Evolutionary conservation across 2,113 vertebrate species (phyloP).

Genomic region (Notarius lentiginosus): DNA sequence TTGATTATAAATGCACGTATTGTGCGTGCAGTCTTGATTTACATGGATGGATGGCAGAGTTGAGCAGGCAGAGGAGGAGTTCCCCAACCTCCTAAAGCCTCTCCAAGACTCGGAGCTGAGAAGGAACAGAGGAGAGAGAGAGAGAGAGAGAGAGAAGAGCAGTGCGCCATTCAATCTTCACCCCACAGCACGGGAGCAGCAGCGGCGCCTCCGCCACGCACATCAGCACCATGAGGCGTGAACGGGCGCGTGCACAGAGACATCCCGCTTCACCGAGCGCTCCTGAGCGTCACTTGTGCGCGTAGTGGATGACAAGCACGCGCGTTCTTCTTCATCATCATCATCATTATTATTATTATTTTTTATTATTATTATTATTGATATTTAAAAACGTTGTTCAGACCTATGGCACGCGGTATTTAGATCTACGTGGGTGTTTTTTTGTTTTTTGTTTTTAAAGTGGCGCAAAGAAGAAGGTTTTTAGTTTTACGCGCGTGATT

Average conservation of each 20-base stretch:
- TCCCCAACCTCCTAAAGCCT: slow-evolving; percentile 1
- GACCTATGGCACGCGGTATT: not conserved
- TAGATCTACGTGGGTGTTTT: not conserved
- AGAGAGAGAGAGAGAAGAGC: no score
- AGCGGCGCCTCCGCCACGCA: slow-evolving; percentile 27
- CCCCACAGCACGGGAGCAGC: slow-evolving; percentile 1
- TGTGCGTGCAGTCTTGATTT: slow-evolving; percentile 8
- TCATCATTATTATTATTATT: not conserved
- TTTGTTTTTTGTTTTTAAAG: not conserved
- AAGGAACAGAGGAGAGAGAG: slow-evolving; percentile 4
- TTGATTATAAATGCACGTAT: not conserved
- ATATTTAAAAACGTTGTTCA: slow-evolving; percentile 40
- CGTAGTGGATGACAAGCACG: slow-evolving; percentile 7
- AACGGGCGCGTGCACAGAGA: slow-evolving; percentile 23
- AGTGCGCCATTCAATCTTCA: slow-evolving; percentile 20
- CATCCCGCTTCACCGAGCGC: slow-evolving; percentile 12
- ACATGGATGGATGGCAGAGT: not conserved
- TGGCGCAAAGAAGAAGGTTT: not conserved
- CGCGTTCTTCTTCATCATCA: not conserved
- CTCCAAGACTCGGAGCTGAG: not conserved
- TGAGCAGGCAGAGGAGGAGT: slow-evolving; percentile 17
- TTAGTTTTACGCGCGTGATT: not conserved
- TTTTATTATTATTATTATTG: no score
- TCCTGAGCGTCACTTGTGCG: not conserved
- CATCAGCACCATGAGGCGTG: slow-evolving; percentile 29